Evolutionary conservation across 2,888 invertebrate species (phyloP).

Genomic region (Andricus curvator): DNA sequence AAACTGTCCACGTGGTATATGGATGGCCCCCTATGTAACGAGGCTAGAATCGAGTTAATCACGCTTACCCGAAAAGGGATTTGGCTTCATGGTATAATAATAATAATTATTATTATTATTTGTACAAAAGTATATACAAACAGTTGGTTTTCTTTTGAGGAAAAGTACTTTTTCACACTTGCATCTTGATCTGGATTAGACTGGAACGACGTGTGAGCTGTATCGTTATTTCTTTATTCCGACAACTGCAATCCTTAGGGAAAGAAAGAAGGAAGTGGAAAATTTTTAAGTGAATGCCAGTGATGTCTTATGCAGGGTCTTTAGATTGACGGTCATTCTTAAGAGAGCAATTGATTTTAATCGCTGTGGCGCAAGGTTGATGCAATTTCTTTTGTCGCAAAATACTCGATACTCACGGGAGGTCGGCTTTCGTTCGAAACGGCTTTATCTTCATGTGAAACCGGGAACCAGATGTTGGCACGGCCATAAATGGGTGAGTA

Average conservation of each 20-base stretch:
- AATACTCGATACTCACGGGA: conserved; percentile 72
- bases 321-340: conserved; percentile 19
- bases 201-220: background rate
- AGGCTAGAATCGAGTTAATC: no score
- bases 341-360: conserved; percentile 38
- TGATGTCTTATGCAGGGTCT: background rate
- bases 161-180: background rate
- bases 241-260: background rate
- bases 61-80: no score
- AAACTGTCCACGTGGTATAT: no score
- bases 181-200: background rate
- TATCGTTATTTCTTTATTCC: conserved; percentile 23
- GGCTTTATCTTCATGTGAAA: conserved; percentile 68
- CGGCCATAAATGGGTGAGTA: conserved; percentile 69
- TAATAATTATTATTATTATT: no score
- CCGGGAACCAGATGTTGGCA: conserved; percentile 60
- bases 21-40: no score
- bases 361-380: conserved; percentile 26
- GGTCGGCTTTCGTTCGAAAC: conserved; percentile 71
- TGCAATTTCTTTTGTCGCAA: conserved; percentile 55
- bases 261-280: conserved; percentile 28
- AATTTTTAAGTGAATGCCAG: conserved; percentile 11
- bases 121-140: no score
- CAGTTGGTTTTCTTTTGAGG: background rate
- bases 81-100: no score